Evolutionary conservation across 2,888 invertebrate genomes (phyloP), one percentile per base, ranked within the genome.

Genomic region (Pyrochroa serraticornis): DNA sequence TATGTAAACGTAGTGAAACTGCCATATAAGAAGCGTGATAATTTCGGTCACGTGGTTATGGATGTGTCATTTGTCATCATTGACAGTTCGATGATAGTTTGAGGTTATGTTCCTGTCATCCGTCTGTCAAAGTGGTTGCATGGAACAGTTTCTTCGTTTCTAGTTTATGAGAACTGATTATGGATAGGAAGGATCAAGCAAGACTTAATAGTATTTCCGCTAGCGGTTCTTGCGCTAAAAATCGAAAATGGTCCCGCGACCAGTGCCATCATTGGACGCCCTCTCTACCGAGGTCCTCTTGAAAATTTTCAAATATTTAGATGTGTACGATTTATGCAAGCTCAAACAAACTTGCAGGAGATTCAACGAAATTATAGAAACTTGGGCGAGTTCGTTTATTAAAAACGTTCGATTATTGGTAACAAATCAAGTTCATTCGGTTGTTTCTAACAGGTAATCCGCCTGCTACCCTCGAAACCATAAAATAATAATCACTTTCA

Each of bases 241-340:
- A 22, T 5, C 22, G 22, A 54, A 49, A 49, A 61, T 58, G 58
- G 46, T 34, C 8, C 12, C 22, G 22, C 3, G 22, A 22, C 22
- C 22, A 22, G 22, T 37, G 10, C 39, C 46, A 44, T 47, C 51
- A 22, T 48, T 60, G 48, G 44, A 58, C 31, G 31, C 50, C 13
- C 73, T 82, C 53, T 82, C 82, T 33, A 74, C 75, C 32, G 83
- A 83, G 63, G 71, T 85, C 63, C 71, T 86, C 8, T 65, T 84
- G 36, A 71, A 78, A 58, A 84, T 86, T 64, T 84, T 86, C 62
- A 77, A 78, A 64, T 82, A 80, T 65, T 83, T 84, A 63, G 75
- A 80, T 61, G 78, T 82, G 36, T 69, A 70, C 43, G 84, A 84
- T 65, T 74, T 85, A 42, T 75, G 81, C 10, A 79, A 79, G 49